Evolutionary conservation across 2,888 invertebrate genomes (phyloP), one percentile per base, ranked within the genome.

Genomic region (Scaptomyza cyrtandrae): DNA sequence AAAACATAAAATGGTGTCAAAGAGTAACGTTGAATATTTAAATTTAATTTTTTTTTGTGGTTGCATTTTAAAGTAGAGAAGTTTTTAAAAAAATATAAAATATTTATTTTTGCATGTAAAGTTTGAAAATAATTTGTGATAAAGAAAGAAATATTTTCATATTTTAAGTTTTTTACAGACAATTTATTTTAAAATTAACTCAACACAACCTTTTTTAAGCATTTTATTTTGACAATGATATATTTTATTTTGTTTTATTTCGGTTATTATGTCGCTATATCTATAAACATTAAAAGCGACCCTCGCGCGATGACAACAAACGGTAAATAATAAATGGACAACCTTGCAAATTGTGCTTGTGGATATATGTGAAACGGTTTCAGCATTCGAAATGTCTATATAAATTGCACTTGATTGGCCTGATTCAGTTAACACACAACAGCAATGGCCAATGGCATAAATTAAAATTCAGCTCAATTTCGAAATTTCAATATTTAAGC

Each of bases 331-430:
- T 87, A 79, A 85, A 82, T 79, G 70, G 76, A 76, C 83, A 87
- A 68, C 58, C 66, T 66, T 66, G 81, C 64, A 75, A 81, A 72
- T 76, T 82, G 62, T 46, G 50, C 58, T 57, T 45, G 83, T 24
- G 24, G 24, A 24, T 24, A 24, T 2, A 24, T 24, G 24, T 45
- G 80, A 73, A 85, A 65, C 62, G 70, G 67, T 80, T 83, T 86
- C 84, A 80, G 66, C 71, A 84, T 71, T 41, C 69, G 85, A 82
- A 82, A 86, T 88, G 84, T 83, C 83, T 83, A 83, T 83, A 88
- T 83, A 83, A 83, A 86, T 88, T 86, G 86, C 83, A 83, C 88
- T 83, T 86, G 88, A 83, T 83, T 86, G 88, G 81, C 80, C 81
- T 69, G 86, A 80, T 83, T 80, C 86, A 72, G 70, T 83, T 83